These are phyloP conservation scores for Subacronicta megacephala DNA, from an alignment of 2,888 invertebrate genomes.

Conservation along the genomic window DNA sequence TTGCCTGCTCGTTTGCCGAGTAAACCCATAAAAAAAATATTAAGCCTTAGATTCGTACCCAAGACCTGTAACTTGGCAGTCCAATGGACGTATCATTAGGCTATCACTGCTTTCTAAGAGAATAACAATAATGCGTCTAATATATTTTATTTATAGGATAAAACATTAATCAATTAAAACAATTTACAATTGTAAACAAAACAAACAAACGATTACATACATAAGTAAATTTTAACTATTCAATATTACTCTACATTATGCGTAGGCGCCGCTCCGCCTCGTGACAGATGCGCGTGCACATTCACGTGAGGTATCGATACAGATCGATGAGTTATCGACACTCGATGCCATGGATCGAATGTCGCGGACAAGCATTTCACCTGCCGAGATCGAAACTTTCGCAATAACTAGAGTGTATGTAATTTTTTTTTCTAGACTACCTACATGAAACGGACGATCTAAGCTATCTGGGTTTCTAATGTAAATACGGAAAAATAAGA, in stretches of 20 bases:
- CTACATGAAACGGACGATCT: conserved; percentile 23
- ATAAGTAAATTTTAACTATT: neutral
- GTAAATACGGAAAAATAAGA: no score
- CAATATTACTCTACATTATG: conserved; percentile 9
- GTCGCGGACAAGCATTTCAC: conserved; percentile 27
- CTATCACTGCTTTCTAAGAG: no score
- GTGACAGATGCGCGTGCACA: conserved; percentile 39
- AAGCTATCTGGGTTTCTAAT: conserved; percentile 8
- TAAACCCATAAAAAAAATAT: no score
- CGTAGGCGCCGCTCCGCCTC: conserved; percentile 31
- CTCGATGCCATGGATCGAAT: conserved; percentile 37
- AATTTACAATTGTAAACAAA: neutral
- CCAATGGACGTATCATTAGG: no score
- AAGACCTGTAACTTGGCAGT: no score
- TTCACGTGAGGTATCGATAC: conserved; percentile 42
- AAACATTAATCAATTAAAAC: no score
- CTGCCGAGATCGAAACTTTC: conserved; percentile 14
- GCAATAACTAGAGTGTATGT: no score
- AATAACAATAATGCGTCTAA: no score
- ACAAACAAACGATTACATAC: neutral
- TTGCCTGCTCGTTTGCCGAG: no score
- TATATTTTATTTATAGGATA: no score
- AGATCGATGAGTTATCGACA: conserved; percentile 37
- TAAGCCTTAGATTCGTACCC: no score
- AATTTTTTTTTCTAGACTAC: conserved; percentile 36